A percentile compares a stretch with the other conserved stretches of the same genome.
Conservation (phyloP, 2,888 invertebrate genomes). For the Xiphydria camelus region DNA sequence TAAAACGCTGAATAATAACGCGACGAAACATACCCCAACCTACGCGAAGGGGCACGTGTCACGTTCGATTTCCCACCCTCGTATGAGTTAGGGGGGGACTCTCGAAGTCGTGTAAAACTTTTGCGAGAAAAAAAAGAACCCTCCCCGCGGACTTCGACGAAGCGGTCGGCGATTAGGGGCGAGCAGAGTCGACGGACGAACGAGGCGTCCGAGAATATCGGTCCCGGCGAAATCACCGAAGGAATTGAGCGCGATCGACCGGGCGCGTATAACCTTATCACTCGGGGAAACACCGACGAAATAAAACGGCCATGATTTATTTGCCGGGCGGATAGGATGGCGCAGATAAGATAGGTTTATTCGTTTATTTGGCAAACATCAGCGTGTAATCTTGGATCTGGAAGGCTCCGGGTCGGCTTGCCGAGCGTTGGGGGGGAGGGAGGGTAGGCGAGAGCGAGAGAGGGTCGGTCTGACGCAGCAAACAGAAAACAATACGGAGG, state of each 20-base stretch:
- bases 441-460: slow-evolving; percentile 8
- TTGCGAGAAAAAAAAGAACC: too few relatives aligned
- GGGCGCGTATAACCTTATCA: neutral
- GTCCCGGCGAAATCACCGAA: neutral
- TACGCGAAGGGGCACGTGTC: too few relatives aligned
- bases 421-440: neutral
- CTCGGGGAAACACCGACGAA: slow-evolving; percentile 6
- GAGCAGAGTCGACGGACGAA: too few relatives aligned
- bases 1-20: too few relatives aligned
- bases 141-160: too few relatives aligned
- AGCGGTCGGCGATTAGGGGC: too few relatives aligned
- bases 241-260: too few relatives aligned
- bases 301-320: slow-evolving; percentile 31
- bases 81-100: too few relatives aligned
- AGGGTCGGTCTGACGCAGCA: slow-evolving; percentile 40
- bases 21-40: too few relatives aligned
- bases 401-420: slow-evolving; percentile 7
- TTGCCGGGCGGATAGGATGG: slow-evolving; percentile 21
- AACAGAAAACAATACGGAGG: slow-evolving; percentile 49
- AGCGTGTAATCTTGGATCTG: slow-evolving; percentile 29
- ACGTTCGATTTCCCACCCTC: too few relatives aligned
- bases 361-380: slow-evolving; percentile 34
- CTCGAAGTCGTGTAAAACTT: too few relatives aligned
- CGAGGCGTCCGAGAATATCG: too few relatives aligned
- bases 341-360: slow-evolving; percentile 15